Base-by-base conservation (phyloP, 2,113 vertebrate species). In the Neogale vison region DNA sequence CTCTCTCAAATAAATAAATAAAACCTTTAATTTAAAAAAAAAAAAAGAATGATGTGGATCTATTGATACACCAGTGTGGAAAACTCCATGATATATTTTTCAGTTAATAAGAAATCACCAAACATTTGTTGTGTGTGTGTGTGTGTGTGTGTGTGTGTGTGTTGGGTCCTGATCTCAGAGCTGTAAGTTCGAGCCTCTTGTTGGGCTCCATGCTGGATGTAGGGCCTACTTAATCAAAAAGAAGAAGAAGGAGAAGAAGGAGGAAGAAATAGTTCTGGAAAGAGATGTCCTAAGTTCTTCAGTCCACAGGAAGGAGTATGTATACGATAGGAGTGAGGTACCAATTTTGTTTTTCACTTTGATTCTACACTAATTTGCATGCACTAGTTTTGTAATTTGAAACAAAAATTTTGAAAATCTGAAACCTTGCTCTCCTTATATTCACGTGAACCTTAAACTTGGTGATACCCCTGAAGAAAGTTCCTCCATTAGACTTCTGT, bases 401-500 rank as follows among this genome's bases (percentile, higher is more conserved):
- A 97, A 92, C 71, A 90, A 86, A 74, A 80, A 57, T 10, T 74
- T 52, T 47, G 14, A 65, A 92, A 88, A 11, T 39, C 26, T 39
- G 36, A 36, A 69, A 81, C 4, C 7, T 93, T 55, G 29, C 29
- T 90, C 39, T 42, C 50, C n/a, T 21, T 89, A 63, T 34, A 79
- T 47, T 85, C 20, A 63, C 39, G 36, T 77, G 52, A 85, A 85
- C 45, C 52, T 57, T 67, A 67, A 74, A 74, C 81, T 42, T 88
- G 80, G 26, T 84, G 55, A 23, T 52, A 79, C 26, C 55, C 39
- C n/a, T 69, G 57, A 95, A 69, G 34, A 86, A 85, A 95, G 65
- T 59, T 88, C 71, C 57, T 85, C 42, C 91, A 69, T 88, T 74
- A 67, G 39, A 91, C 45, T 80, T 90, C 81, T 87, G 42, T 90